Evolutionary conservation across 2,797 vertebrate genomes (phyloP).

Genomic region (Cichlasoma orientale): DNA sequence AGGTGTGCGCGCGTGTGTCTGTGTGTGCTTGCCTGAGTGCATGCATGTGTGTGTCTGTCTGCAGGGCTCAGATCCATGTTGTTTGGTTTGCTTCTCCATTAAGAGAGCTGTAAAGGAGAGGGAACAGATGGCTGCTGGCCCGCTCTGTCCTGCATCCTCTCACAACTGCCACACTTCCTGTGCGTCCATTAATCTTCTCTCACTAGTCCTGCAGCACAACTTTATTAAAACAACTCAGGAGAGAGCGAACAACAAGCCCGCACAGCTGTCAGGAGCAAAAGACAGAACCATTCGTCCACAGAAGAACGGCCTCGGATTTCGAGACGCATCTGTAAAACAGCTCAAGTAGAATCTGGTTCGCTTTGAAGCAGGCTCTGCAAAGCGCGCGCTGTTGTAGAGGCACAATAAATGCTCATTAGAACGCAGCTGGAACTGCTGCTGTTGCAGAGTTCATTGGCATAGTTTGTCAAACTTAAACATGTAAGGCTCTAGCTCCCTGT

Average conservation of each 20-base stretch:
- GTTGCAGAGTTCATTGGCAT: conserved; percentile 66
- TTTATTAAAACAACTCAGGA: conserved; percentile 92
- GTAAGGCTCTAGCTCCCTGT: conserved; percentile 40
- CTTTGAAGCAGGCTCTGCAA: conserved; percentile 82
- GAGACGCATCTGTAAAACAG: conserved; percentile 87
- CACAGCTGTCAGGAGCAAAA: conserved; percentile 91
- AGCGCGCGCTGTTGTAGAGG: conserved; percentile 66
- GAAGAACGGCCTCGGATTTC: conserved; percentile 85
- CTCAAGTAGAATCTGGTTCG: conserved; percentile 83
- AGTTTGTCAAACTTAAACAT: conserved; percentile 78
- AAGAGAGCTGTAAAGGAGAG: conserved; percentile 92
- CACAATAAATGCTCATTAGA: conserved; percentile 83
- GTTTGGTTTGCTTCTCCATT: conserved; percentile 89
- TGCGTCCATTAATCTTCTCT: conserved; percentile 99
- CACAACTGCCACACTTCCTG: conserved; percentile 92
- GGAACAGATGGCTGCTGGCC: conserved; percentile 97
- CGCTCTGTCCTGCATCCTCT: conserved; percentile 90
- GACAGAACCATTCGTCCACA: conserved; percentile 87
- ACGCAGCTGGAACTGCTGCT: conserved; percentile 69
- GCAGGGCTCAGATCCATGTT: conserved; percentile 86
- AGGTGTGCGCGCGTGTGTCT: conserved; percentile 65
- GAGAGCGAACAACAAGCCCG: conserved; percentile 87
- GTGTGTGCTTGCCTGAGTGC: conserved; percentile 7
- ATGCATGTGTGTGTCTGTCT: conserved; percentile 61
- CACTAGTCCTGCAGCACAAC: conserved; percentile 93